A percentile compares a stretch with the other conserved stretches of the same genome.
Conservation (phyloP, 2,113 vertebrate species). For the Apteryx mantelli region DNA sequence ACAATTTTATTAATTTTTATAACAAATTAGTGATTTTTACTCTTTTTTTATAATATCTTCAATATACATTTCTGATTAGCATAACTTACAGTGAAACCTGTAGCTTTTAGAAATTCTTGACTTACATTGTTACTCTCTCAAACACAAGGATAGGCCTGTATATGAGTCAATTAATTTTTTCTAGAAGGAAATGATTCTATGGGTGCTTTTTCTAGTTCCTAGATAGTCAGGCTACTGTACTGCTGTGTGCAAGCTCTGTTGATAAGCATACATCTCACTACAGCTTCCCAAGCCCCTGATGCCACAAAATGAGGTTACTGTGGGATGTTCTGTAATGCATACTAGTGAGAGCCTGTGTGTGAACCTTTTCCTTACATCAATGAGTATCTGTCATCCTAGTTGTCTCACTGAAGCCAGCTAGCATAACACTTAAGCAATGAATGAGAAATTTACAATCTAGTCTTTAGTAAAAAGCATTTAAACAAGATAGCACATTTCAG, state of each 20-base stretch:
- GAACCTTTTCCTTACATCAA: neutral
- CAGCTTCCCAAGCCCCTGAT: fast-evolving
- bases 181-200: neutral
- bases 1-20: neutral
- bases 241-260: neutral
- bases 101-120: neutral
- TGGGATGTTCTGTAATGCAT: neutral
- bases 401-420: neutral
- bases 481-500: neutral
- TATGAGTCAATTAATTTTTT: neutral
- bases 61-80: neutral
- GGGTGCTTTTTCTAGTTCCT: neutral
- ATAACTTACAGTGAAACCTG: neutral
- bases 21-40: neutral
- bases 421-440: neutral
- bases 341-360: neutral
- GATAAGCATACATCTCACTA: neutral
- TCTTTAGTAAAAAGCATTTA: neutral
- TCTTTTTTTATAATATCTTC: neutral
- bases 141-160: neutral
- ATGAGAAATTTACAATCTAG: neutral
- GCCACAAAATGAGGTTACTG: neutral
- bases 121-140: neutral
- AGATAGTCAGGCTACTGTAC: neutral
- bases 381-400: neutral